Conservation (phyloP, 53 echinoderm and acorn worm species). For the Antedon mediterranea region DNA sequence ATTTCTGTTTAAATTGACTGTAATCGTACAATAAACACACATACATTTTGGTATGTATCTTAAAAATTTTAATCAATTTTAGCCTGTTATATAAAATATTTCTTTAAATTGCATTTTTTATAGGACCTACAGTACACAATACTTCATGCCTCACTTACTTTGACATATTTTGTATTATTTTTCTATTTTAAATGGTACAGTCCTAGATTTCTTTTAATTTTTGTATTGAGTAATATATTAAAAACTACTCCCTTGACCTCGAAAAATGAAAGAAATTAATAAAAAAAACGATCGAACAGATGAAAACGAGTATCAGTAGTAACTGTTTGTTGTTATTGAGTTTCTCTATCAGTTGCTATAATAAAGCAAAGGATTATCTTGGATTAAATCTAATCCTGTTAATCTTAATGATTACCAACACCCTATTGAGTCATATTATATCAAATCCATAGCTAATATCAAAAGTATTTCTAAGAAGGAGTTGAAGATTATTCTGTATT, state of each 20-base stretch:
- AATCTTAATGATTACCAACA: background rate
- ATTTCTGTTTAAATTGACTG: no score
- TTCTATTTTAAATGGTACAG: no score
- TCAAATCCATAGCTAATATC: background rate
- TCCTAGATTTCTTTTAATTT: background rate
- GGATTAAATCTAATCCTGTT: background rate
- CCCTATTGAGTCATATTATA: conserved; percentile 1
- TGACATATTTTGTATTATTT: no score
- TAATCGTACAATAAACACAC: no score
- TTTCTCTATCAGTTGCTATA: background rate
- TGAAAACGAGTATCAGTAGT: background rate
- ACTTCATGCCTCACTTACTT: no score
- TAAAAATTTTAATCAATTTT: no score
- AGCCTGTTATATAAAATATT: no score
- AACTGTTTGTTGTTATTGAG: background rate
- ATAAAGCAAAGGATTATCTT: background rate
- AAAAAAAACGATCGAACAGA: background rate
- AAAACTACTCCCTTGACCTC: background rate
- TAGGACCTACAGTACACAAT: no score
- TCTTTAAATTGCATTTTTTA: no score
- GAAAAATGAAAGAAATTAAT: background rate
- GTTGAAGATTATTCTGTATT: background rate
- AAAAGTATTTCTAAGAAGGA: background rate
- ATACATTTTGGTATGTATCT: no score
- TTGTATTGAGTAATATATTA: background rate